Evolutionary conservation across 2,113 vertebrate genomes (phyloP), one percentile per base, ranked within the genome.

Genomic region (Osmerus eperlanus): DNA sequence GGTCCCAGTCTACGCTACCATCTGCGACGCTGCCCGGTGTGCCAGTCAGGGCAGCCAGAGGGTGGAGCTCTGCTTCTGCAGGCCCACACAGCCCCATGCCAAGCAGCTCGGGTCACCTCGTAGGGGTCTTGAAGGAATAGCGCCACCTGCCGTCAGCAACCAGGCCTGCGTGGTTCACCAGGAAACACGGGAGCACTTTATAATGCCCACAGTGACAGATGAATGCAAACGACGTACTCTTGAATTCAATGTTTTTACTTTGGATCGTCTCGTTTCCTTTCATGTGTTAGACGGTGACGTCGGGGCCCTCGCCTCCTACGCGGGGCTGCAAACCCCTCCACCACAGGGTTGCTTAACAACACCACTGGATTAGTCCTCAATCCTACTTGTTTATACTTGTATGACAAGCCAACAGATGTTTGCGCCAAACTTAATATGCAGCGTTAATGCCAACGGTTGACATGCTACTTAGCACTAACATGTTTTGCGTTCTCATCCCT

Each of bases 131-230:
- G 88, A 89, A 91, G 88, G 63, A 88, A 78, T 0, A 62, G 67
- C 12, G 80, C 68, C 54, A 80, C 88, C 83, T 92, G 89, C 73
- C 53, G 86, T 90, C 75, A 88, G 89, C 83, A 56, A 68, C 72
- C 9, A 36, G 29, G 15, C 29, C 28, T 19, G n/a, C 41, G 7
- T 32, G 55, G 56, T 25, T 9, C 47, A 7, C n/a, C n/a, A 8
- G 12, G n/a, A 13, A 12, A 14, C 21, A 8, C 47, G 16, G 36
- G 11, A 7, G 32, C 54, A n/a, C 54, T 65, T 76, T 25, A 53
- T 68, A 65, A 18, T 3, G 56, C 7, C 54, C 3, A 51, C 4
- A 19, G 41, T 7, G 9, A 47, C 41, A 47, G 41, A 12, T 47
- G 9, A 47, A 47, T 11, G 7, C 53, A 60, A 67, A 14, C n/a